Conservation (phyloP, 2,797 vertebrate species). For the Pogonophryne albipinna region DNA sequence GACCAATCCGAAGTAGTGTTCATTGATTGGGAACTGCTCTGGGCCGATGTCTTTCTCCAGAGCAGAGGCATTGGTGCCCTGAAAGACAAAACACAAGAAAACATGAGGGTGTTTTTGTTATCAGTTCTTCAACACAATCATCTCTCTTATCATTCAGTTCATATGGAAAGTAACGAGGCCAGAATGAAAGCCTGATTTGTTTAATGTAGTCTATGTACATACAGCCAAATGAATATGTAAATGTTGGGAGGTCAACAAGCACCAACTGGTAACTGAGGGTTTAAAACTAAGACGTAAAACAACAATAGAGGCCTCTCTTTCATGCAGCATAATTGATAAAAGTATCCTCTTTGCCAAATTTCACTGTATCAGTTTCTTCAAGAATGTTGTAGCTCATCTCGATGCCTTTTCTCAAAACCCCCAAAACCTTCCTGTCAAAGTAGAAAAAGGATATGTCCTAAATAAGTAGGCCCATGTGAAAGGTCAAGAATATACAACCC, state of each 20-base stretch:
- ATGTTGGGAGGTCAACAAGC: background rate
- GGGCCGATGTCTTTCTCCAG: slow-evolving; percentile 93
- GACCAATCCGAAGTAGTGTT: slow-evolving; percentile 92
- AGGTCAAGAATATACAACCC: slow-evolving; percentile 53
- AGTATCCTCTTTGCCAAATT: background rate
- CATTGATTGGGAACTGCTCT: slow-evolving; percentile 91
- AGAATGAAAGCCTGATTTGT: slow-evolving; percentile 8
- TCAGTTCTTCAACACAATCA: background rate
- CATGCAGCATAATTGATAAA: slow-evolving; percentile 7
- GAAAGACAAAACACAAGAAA: slow-evolving; percentile 24
- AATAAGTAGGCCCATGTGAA: slow-evolving; percentile 46
- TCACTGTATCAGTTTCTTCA: slow-evolving; percentile 18
- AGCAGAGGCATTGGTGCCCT: slow-evolving; percentile 93
- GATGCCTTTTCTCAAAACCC: background rate
- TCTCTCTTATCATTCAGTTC: background rate
- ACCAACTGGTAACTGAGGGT: background rate
- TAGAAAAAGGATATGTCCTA: slow-evolving; percentile 34
- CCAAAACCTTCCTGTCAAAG: slow-evolving; percentile 15
- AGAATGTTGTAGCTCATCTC: slow-evolving; percentile 13
- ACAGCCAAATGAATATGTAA: slow-evolving; percentile 35
- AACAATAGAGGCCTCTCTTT: slow-evolving; percentile 3
- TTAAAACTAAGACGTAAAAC: background rate
- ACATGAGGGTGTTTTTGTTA: background rate
- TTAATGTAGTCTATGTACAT: background rate
- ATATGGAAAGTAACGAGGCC: background rate